phyloP scores from a whole-genome alignment of 2,113 vertebrate genomes.

The Leptocoma aspasia region DNA sequence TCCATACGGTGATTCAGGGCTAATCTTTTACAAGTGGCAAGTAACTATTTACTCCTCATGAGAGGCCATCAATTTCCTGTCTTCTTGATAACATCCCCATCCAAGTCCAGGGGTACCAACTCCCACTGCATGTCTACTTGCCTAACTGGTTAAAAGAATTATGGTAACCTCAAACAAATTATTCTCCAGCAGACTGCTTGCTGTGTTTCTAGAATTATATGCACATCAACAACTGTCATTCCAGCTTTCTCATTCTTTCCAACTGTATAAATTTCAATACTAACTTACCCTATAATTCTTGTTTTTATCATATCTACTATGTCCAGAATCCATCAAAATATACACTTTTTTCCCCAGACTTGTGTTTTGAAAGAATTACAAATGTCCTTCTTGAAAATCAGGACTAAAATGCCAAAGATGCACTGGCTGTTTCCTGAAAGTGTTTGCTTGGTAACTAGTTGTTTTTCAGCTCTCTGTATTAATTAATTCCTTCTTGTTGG shows the following conservation, averaged over 20 bases:
- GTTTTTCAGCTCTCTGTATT: background rate
- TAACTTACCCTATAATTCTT: background rate
- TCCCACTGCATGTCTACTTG: background rate
- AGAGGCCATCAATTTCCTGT: background rate
- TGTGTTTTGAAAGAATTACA: background rate
- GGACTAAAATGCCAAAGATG: background rate
- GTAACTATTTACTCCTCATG: background rate
- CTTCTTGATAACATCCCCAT: background rate
- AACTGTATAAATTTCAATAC: background rate
- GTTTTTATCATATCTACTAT: background rate
- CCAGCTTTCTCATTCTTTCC: background rate
- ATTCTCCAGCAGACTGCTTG: background rate
- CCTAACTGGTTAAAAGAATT: background rate
- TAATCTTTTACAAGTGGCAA: background rate
- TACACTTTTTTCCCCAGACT: background rate
- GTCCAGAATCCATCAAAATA: background rate
- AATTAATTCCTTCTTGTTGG: background rate
- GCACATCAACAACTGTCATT: background rate
- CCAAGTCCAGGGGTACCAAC: background rate
- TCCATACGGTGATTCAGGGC: background rate
- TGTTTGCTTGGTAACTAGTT: background rate
- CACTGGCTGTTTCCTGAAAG: background rate
- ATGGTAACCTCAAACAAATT: background rate
- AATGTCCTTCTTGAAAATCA: background rate
- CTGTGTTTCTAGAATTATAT: background rate